These are phyloP conservation scores for Sylvietta virens DNA, from an alignment of 2,113 vertebrate species.

Conservation along the genomic window DNA sequence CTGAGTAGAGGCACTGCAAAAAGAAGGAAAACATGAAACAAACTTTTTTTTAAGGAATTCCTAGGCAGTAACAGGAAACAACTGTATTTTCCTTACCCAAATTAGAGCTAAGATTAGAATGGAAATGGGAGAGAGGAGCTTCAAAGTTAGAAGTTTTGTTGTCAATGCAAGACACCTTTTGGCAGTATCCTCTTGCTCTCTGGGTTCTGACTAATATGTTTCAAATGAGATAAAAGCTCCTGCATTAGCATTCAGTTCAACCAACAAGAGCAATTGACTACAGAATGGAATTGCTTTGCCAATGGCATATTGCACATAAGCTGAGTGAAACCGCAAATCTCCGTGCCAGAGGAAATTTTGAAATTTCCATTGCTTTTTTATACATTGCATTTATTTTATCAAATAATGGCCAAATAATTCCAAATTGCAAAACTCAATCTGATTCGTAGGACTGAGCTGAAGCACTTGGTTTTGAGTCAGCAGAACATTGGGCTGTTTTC, in stretches of 20 bases:
- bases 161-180: slow-evolving; percentile 19
- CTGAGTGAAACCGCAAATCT: background rate
- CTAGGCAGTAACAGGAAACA: background rate
- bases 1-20: background rate
- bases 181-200: background rate
- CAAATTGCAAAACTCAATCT: background rate
- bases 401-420: slow-evolving; percentile 4
- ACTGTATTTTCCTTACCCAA: background rate
- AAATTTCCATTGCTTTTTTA: background rate
- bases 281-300: slow-evolving; percentile 11
- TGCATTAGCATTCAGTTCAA: slow-evolving; percentile 31
- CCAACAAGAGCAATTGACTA: background rate
- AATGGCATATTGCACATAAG: background rate
- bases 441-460: background rate
- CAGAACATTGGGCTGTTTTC: background rate
- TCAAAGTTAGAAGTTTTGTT: background rate
- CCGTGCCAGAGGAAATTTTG: background rate
- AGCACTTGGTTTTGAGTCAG: background rate
- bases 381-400: background rate
- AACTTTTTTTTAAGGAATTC: background rate
- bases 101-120: background rate
- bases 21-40: background rate
- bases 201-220: background rate
- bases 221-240: slow-evolving; percentile 1
- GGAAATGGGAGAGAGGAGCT: background rate